Evolutionary conservation across 2,888 invertebrate genomes (phyloP).

Genomic region (Coleophora deauratella): DNA sequence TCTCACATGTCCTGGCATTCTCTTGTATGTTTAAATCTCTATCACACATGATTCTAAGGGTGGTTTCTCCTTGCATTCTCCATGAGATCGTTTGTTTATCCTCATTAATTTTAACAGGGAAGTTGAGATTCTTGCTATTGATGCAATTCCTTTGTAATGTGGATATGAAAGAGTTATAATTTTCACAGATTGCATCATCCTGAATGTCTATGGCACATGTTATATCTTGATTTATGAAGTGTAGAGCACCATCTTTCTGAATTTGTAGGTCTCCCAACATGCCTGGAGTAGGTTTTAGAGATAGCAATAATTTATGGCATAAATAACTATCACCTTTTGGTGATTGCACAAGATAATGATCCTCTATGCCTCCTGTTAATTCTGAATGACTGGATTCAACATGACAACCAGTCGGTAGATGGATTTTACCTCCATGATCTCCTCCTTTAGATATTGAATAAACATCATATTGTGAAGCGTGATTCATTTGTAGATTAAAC

Average conservation of each 20-base stretch:
- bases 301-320: neutral
- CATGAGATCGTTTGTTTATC: neutral
- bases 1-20: neutral
- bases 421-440: neutral
- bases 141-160: neutral
- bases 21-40: neutral
- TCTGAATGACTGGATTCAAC: neutral
- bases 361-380: neutral
- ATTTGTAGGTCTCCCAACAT: neutral
- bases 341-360: neutral
- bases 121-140: neutral
- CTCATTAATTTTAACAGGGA: neutral
- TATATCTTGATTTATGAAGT: neutral
- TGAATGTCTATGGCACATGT: neutral
- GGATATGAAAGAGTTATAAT: neutral
- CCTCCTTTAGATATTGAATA: neutral
- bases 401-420: neutral
- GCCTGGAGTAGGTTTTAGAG: neutral
- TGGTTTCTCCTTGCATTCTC: neutral
- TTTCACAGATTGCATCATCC: neutral
- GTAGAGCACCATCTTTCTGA: neutral
- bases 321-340: neutral
- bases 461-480: neutral
- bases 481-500: neutral
- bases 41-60: neutral